These are phyloP conservation scores for Creontiades dilutus DNA, from an alignment of 2,888 invertebrate genomes.

Conservation along the genomic window DNA sequence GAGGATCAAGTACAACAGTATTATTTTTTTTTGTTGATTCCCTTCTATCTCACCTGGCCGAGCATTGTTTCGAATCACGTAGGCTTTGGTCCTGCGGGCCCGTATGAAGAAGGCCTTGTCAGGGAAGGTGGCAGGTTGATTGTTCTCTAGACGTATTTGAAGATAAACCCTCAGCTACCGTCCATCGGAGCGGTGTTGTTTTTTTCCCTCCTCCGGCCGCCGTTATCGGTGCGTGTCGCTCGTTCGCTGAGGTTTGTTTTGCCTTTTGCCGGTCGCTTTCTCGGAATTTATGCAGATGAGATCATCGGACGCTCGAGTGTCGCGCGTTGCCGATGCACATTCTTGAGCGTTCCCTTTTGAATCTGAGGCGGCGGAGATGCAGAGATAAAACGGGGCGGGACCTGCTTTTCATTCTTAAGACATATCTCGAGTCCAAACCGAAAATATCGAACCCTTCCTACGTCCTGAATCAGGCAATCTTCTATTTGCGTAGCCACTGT, in stretches of 20 bases:
- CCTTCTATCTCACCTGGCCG: not conserved
- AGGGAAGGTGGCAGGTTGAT: slow-evolving; percentile 27
- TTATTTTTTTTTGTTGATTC: slow-evolving; percentile 18
- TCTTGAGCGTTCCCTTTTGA: slow-evolving; percentile 6
- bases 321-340: not conserved
- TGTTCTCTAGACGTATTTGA: slow-evolving; percentile 31
- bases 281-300: slow-evolving; percentile 22
- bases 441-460: not conserved
- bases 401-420: not conserved
- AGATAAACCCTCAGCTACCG: slow-evolving; percentile 21
- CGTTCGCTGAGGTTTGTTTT: slow-evolving; percentile 9
- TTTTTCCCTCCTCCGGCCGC: not conserved
- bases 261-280: slow-evolving; percentile 31
- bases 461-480: too few relatives aligned
- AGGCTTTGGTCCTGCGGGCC: not conserved
- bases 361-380: not conserved
- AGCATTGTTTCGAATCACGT: slow-evolving; percentile 30
- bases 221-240: slow-evolving; percentile 31
- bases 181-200: not conserved
- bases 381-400: not conserved
- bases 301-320: slow-evolving; percentile 20
- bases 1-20: not conserved
- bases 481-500: too few relatives aligned
- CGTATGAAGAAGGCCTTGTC: slow-evolving; percentile 26
- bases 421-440: not conserved